Percentiles rank a stretch among this genome's conserved stretches.
Evolutionary conservation across 2,113 vertebrate species (phyloP).

Genomic region (Telmatochromis sp.): DNA sequence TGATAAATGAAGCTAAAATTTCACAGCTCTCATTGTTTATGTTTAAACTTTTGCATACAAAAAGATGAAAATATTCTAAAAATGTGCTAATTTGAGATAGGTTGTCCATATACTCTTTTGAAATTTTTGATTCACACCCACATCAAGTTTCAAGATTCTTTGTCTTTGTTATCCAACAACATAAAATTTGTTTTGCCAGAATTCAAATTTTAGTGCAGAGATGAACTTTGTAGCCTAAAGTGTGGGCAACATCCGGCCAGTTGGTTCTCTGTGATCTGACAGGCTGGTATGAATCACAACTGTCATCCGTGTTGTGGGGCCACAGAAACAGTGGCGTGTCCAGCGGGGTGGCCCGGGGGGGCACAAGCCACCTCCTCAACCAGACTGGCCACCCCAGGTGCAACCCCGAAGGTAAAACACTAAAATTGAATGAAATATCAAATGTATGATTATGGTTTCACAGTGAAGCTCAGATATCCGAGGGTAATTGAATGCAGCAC

Average conservation of each 20-base stretch:
- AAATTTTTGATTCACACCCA: neutral
- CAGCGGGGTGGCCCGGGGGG: too few species aligned
- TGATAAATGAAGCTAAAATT: neutral
- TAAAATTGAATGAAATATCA: too few species aligned
- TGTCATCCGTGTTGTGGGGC: neutral
- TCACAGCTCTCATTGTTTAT: neutral
- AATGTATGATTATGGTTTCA: too few species aligned
- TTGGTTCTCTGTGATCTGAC: neutral
- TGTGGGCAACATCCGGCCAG: neutral
- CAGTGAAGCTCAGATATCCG: too few species aligned
- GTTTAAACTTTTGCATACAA: neutral
- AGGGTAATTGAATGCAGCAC: too few species aligned
- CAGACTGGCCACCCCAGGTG: too few species aligned
- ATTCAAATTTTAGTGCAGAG: neutral
- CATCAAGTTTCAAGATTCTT: neutral
- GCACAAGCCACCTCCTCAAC: too few species aligned
- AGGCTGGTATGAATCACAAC: neutral
- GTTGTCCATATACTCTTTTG: neutral
- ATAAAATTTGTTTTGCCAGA: neutral
- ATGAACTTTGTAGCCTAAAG: neutral
- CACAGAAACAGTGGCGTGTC: neutral
- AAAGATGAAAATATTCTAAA: neutral
- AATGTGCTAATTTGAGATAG: neutral
- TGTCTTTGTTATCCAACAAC: neutral
- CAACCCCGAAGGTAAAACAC: too few species aligned